A percentile compares a stretch with the other conserved stretches of the same genome.
Conservation (phyloP, 2,797 vertebrate genomes). For the Leptatherina wallacei region DNA sequence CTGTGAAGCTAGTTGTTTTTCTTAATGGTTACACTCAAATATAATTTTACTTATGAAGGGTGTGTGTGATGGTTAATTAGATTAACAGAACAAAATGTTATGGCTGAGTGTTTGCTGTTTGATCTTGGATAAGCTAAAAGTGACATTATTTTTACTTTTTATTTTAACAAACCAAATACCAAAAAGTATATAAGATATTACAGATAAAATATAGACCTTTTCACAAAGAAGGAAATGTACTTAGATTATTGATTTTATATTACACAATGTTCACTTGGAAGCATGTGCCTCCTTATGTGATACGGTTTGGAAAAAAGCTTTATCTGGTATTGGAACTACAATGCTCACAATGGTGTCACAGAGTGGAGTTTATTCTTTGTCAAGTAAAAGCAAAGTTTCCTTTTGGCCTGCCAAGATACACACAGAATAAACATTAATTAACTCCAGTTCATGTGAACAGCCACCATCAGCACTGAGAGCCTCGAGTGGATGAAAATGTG, state of each 20-base stretch:
- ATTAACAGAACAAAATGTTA: slow-evolving; percentile 22
- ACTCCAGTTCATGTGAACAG: not conserved
- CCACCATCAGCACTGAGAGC: not conserved
- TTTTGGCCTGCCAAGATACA: not conserved
- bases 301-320: not conserved
- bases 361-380: not conserved
- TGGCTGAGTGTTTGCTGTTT: not conserved
- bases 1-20: slow-evolving; percentile 48
- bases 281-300: not conserved
- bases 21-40: slow-evolving; percentile 25
- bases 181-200: not conserved
- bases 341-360: not conserved
- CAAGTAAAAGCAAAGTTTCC: not conserved
- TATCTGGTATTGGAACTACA: not conserved
- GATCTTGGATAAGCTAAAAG: not conserved
- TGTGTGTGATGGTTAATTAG: slow-evolving; percentile 11
- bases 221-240: not conserved
- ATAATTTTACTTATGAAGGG: slow-evolving; percentile 22
- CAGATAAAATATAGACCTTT: not conserved
- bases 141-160: slow-evolving; percentile 19
- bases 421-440: not conserved
- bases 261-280: not conserved
- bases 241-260: not conserved
- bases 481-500: not conserved
- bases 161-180: not conserved